Percentiles rank a stretch among this genome's conserved stretches.
Conservation (phyloP, 2,888 invertebrate genomes). For the Aradus depressus region DNA sequence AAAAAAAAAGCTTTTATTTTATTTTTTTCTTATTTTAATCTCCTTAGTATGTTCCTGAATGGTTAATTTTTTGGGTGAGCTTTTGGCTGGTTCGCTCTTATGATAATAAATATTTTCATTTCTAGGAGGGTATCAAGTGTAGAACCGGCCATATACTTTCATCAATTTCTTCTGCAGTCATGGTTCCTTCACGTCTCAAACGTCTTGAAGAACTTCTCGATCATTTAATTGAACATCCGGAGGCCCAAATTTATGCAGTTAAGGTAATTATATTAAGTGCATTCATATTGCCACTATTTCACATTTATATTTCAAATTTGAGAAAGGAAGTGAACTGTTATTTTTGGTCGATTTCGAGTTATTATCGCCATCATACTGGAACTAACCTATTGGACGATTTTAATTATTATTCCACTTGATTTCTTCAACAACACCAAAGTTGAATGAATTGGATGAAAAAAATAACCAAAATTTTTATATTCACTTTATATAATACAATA, state of each 20-base stretch:
- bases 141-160: constrained; percentile 55
- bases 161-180: constrained; percentile 48
- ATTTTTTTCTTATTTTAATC: no score
- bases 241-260: constrained; percentile 58
- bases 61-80: no score
- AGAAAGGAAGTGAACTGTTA: no score
- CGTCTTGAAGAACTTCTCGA: constrained; percentile 57
- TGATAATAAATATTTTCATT: constrained; percentile 3
- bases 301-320: neutral
- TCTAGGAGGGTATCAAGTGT: constrained; percentile 43
- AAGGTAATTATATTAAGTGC: constrained; percentile 42
- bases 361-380: neutral
- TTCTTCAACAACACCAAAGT: no score
- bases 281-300: neutral
- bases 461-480: no score
- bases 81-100: neutral
- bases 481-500: no score
- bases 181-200: constrained; percentile 45
- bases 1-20: no score
- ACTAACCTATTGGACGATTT: no score
- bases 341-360: no score
- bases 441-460: no score
- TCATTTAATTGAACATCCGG: constrained; percentile 63
- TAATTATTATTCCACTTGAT: no score
- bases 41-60: no score